phyloP scores from a whole-genome alignment of 1,140 invertebrate species.

The Agrypnia vestita region DNA sequence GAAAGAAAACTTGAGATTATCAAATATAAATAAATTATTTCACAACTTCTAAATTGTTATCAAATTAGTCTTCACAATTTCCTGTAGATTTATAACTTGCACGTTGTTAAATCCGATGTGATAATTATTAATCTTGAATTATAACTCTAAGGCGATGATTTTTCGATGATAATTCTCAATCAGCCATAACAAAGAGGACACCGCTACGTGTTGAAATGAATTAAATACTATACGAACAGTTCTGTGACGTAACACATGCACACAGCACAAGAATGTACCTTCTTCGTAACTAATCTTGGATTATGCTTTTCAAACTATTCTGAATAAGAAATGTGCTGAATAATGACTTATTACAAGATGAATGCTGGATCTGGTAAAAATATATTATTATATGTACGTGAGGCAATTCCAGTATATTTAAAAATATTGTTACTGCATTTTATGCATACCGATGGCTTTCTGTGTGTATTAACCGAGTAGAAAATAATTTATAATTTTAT shows the following conservation, averaged over 20 bases:
- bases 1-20: too few species aligned
- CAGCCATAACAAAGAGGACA: neutral
- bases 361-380: neutral
- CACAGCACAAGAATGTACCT: slow-evolving; percentile 4
- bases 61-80: neutral
- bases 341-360: slow-evolving; percentile 9
- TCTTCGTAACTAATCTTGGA: slow-evolving; percentile 33
- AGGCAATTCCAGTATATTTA: too few species aligned
- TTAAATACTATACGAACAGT: neutral
- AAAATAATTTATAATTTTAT: too few species aligned
- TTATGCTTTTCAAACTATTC: slow-evolving; percentile 24
- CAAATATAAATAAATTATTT: too few species aligned
- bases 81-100: neutral
- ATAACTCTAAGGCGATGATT: slow-evolving; percentile 1
- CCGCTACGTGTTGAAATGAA: slow-evolving; percentile 3
- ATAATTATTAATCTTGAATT: slow-evolving; percentile 9
- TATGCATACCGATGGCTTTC: too few species aligned
- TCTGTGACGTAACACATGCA: slow-evolving; percentile 12
- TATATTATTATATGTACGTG: too few species aligned
- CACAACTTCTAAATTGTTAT: neutral
- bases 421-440: too few species aligned
- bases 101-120: neutral
- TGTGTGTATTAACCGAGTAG: too few species aligned
- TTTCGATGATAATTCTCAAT: slow-evolving; percentile 24
- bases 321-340: slow-evolving; percentile 8